These are phyloP conservation scores for Daphoenositta chrysoptera DNA, from an alignment of 2,113 vertebrate species.

Conservation along the genomic window DNA sequence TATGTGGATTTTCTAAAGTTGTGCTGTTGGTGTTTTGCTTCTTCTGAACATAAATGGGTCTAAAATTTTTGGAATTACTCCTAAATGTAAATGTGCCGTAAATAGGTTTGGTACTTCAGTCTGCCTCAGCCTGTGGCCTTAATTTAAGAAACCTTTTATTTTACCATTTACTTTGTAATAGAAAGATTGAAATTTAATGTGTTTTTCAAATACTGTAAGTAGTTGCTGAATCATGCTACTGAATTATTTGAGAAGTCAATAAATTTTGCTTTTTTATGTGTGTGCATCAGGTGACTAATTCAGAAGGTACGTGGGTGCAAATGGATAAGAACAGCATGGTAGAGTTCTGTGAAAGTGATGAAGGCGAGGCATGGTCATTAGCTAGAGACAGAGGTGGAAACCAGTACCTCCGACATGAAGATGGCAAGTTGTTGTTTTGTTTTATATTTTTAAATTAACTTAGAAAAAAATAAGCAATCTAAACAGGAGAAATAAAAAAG, in stretches of 20 bases:
- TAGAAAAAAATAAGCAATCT: background rate
- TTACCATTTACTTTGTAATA: background rate
- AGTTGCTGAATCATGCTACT: slow-evolving; percentile 48
- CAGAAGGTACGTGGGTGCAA: slow-evolving; percentile 97
- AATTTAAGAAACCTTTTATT: slow-evolving; percentile 69
- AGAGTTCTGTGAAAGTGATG: slow-evolving; percentile 99
- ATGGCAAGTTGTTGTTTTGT: slow-evolving; percentile 82
- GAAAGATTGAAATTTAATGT: slow-evolving; percentile 2
- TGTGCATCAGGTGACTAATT: slow-evolving; percentile 92
- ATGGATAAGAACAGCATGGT: slow-evolving; percentile 99
- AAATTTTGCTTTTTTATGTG: slow-evolving; percentile 70
- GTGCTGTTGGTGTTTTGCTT: background rate
- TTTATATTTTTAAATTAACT: slow-evolving; percentile 38
- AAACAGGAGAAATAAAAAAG: background rate
- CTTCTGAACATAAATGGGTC: background rate
- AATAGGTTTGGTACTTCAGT: slow-evolving; percentile 36
- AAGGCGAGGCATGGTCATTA: slow-evolving; percentile 98
- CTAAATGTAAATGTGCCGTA: background rate
- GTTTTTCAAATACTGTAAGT: slow-evolving; percentile 25
- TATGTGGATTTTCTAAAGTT: background rate
- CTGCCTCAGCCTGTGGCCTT: slow-evolving; percentile 71
- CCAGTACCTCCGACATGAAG: slow-evolving; percentile 96
- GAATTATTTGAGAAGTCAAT: slow-evolving; percentile 51
- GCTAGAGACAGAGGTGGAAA: slow-evolving; percentile 95
- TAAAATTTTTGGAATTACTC: background rate